Conservation (phyloP, 2,113 vertebrate genomes). For the Etheostoma cragini region DNA sequence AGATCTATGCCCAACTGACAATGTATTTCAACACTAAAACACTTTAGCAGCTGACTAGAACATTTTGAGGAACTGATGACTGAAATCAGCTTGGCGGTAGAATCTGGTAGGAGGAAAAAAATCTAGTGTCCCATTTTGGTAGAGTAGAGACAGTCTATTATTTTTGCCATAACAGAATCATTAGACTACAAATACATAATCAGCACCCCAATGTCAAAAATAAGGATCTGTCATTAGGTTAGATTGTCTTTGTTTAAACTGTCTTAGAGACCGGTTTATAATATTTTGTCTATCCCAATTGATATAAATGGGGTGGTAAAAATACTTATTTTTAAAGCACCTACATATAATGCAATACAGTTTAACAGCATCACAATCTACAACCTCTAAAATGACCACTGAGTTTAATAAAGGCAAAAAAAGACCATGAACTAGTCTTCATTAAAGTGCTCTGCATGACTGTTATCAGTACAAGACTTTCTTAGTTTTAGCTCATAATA, state of each 20-base stretch:
- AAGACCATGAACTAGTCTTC: not conserved
- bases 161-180: not conserved
- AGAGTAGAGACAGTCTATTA: no score
- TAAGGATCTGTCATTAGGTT: not conserved
- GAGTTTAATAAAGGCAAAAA: not conserved
- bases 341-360: not conserved
- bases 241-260: not conserved
- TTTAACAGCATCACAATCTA: not conserved
- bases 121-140: not conserved
- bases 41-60: not conserved
- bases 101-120: not conserved
- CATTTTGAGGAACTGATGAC: not conserved
- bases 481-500: not conserved
- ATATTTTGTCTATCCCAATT: not conserved
- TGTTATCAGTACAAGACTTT: no score
- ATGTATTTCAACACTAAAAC: not conserved
- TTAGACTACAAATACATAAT: not conserved
- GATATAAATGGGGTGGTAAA: not conserved
- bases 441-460: not conserved
- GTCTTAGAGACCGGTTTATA: not conserved
- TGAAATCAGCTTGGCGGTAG: not conserved
- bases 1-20: not conserved
- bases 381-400: no score
- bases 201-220: not conserved
- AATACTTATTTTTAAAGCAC: not conserved